Evolutionary conservation across 2,888 invertebrate species (phyloP), one percentile per base, ranked within the genome.

Genomic region (Drosophila differens): DNA sequence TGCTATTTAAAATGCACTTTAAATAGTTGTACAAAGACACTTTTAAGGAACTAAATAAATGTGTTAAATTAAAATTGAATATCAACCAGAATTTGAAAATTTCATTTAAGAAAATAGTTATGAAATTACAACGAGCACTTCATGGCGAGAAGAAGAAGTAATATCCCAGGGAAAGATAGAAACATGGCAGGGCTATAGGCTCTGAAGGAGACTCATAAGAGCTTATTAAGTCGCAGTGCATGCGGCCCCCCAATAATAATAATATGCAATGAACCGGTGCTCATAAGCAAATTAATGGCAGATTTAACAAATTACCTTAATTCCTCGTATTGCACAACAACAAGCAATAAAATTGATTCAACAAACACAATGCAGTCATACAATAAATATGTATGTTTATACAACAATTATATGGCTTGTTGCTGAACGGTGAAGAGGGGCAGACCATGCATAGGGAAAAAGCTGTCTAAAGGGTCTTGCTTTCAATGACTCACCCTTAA

Each of bases 311-410:
- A 70, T 75, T 61, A 70, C 39, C 64, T 47, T 61, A 68, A 74
- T 74, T 68, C 52, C 51, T 58, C 37, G 28, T 58, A 58, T 70
- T 65, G 51, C 70, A 59, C 60, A 75, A 63, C 64, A 60, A 66
- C 28, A 41, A 39, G 49, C 65, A 72, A 68, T 82, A 63, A 77
- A 73, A 74, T 77, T 72, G 76, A 77, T 72, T 69, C 52, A 65
- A 55, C 62, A 63, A 62, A 59, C 30, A 67, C 47, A 67, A 66
- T 61, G 66, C 61, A 49, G 66, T 44, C 67, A 65, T 39, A 65
- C 12, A 22, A 47, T 57, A 61, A 64, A 59, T 54, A 72, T 65
- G 51, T 5, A 30, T 78, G 61, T 66, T 58, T 57, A 55, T n/a
- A 49, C 49, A 49, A 9, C 28, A 35, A 49, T 28, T 49, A 25